A percentile compares a stretch with the other conserved stretches of the same genome.
Conservation (phyloP, 2,113 vertebrate species). For the Gymnocephalus cernua region DNA sequence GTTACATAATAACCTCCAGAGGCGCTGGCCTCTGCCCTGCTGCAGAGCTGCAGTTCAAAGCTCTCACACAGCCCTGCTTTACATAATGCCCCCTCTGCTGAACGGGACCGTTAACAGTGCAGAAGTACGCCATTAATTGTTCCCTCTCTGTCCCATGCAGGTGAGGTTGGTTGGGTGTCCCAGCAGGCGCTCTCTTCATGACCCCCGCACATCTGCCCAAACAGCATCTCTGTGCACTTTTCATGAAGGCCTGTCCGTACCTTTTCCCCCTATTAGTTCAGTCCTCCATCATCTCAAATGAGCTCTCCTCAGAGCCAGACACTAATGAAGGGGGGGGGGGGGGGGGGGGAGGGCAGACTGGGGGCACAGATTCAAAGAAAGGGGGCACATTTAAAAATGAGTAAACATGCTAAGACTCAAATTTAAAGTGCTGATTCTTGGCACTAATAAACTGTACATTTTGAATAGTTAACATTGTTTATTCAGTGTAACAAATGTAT, state of each 20-base stretch:
- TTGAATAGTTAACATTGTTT: no score
- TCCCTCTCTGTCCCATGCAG: conserved; percentile 28
- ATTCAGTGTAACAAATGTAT: no score
- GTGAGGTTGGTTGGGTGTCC: conserved; percentile 32
- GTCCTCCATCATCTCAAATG: conserved; percentile 36
- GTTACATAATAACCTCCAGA: conserved; percentile 58
- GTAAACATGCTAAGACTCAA: no score
- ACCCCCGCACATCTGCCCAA: conserved; percentile 44
- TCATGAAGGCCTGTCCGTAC: conserved; percentile 20
- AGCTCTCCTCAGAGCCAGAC: conserved; percentile 1
- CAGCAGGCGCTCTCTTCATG: conserved; percentile 27
- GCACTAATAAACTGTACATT: no score
- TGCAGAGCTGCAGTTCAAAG: conserved; percentile 42
- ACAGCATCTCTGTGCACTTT: conserved; percentile 41
- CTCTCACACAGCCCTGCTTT: conserved; percentile 31
- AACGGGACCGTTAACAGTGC: conserved; percentile 10
- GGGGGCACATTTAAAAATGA: no score
- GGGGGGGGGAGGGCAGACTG: not conserved
- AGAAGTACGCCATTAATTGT: conserved; percentile 32
- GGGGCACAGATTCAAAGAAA: no score
- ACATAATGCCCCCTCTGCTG: conserved; percentile 32
- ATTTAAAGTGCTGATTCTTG: no score
- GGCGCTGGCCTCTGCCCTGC: conserved; percentile 55
- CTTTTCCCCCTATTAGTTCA: conserved; percentile 32
- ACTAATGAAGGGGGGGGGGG: not conserved